A percentile compares a stretch with the other conserved stretches of the same genome.
phyloP scores from a whole-genome alignment of 2,113 vertebrate genomes.

The Urocolius indicus region DNA sequence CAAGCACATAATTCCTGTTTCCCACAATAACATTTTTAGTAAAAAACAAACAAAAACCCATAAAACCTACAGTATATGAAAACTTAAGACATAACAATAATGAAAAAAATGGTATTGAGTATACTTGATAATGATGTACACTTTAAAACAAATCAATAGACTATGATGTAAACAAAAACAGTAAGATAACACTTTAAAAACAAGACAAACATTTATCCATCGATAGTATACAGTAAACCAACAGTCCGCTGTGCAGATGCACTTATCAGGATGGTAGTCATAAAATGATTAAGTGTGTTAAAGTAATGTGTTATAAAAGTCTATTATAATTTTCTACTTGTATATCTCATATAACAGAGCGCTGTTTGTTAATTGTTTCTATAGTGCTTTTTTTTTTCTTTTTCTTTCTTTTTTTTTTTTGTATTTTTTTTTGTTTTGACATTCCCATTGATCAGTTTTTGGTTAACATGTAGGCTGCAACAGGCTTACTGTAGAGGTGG shows the following conservation, averaged over 20 bases:
- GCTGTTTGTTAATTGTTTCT: conserved; percentile 74
- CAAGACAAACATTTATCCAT: conserved; percentile 80
- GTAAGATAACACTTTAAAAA: conserved; percentile 85
- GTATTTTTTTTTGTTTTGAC: conserved; percentile 69
- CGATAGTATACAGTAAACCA: conserved; percentile 81
- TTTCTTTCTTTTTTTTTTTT: conserved; percentile 2
- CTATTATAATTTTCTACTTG: conserved; percentile 74
- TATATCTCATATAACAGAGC: conserved; percentile 78
- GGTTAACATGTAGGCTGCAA: conserved; percentile 90
- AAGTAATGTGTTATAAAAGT: conserved; percentile 79
- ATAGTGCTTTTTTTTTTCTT: conserved; percentile 65
- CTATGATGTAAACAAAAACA: conserved; percentile 85
- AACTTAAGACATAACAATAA: conserved; percentile 77
- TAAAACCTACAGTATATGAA: conserved; percentile 72
- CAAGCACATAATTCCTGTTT: conserved; percentile 79
- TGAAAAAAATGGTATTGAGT: conserved; percentile 74
- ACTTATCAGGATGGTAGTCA: conserved; percentile 73
- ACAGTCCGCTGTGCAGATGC: conserved; percentile 74
- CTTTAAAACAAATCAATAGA: conserved; percentile 85
- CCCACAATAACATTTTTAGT: conserved; percentile 77
- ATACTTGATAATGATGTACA: conserved; percentile 77
- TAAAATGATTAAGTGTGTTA: conserved; percentile 80
- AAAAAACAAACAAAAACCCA: conserved; percentile 61
- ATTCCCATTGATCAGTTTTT: conserved; percentile 80
- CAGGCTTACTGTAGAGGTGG: conserved; percentile 90